Conservation (phyloP, 2,113 vertebrate species). For the Strix aluco region DNA sequence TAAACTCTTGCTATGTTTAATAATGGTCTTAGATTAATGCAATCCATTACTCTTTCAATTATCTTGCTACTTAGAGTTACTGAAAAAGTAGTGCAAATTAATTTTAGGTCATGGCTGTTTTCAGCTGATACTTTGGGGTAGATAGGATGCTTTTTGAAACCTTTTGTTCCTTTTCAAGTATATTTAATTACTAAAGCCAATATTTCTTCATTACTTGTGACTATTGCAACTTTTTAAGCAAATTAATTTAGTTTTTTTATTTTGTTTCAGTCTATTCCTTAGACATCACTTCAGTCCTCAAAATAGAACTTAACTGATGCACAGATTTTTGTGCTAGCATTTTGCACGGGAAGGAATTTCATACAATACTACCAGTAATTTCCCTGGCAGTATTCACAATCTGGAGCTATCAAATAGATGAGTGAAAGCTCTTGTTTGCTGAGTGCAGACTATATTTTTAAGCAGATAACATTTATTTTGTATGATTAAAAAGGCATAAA, state of each 20-base stretch:
- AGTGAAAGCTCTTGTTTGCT: background rate
- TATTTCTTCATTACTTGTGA: background rate
- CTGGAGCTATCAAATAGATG: background rate
- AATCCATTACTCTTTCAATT: background rate
- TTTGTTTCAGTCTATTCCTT: background rate
- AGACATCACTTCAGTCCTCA: background rate
- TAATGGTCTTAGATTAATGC: background rate
- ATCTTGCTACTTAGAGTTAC: background rate
- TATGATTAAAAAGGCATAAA: conserved; percentile 3
- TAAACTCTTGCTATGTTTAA: background rate
- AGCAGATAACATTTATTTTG: background rate
- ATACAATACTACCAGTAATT: background rate
- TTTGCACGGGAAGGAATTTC: conserved; percentile 14
- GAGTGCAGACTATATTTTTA: background rate
- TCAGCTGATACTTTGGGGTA: background rate
- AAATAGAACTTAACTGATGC: background rate
- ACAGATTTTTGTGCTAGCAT: background rate
- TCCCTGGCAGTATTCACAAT: background rate
- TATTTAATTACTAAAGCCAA: background rate
- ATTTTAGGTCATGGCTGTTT: background rate
- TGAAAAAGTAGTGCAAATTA: background rate
- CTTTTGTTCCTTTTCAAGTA: background rate
- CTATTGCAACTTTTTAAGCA: background rate
- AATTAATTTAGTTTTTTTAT: background rate
- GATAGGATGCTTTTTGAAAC: background rate